Evolutionary conservation across 2,113 vertebrate genomes (phyloP).

Genomic region (Xenopus laevis): DNA sequence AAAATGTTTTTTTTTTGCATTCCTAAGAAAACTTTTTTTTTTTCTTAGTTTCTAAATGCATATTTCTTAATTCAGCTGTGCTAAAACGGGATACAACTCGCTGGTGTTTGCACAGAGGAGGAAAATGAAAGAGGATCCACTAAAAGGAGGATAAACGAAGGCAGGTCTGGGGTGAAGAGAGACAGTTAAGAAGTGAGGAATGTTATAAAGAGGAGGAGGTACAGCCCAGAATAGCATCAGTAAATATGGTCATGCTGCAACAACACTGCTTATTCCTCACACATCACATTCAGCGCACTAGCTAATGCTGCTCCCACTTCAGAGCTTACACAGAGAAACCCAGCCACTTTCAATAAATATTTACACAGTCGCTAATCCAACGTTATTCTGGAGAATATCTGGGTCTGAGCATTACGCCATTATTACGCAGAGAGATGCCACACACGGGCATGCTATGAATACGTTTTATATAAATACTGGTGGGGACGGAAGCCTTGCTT

Average conservation of each 20-base stretch:
- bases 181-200: slow-evolving; percentile 51
- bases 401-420: slow-evolving; percentile 27
- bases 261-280: slow-evolving; percentile 52
- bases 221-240: slow-evolving; percentile 79
- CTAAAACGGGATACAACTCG: background rate
- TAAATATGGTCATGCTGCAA: slow-evolving; percentile 72
- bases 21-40: too few relatives aligned
- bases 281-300: slow-evolving; percentile 59
- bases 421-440: slow-evolving; percentile 34
- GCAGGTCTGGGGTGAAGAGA: slow-evolving; percentile 58
- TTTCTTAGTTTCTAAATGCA: background rate
- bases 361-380: slow-evolving; percentile 32
- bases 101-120: background rate
- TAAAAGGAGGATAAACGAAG: slow-evolving; percentile 6
- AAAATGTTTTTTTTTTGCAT: too few relatives aligned
- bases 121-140: slow-evolving; percentile 1
- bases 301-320: background rate
- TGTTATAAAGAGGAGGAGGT: slow-evolving; percentile 49
- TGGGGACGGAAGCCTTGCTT: background rate
- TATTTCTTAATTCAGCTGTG: background rate
- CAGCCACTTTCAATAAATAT: slow-evolving; percentile 36
- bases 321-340: slow-evolving; percentile 24
- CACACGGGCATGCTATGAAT: slow-evolving; percentile 24
- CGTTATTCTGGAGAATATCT: slow-evolving; percentile 41
- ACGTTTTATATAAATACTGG: slow-evolving; percentile 19